Conservation (phyloP, 2,113 vertebrate species). For the Ciconia stormi region DNA sequence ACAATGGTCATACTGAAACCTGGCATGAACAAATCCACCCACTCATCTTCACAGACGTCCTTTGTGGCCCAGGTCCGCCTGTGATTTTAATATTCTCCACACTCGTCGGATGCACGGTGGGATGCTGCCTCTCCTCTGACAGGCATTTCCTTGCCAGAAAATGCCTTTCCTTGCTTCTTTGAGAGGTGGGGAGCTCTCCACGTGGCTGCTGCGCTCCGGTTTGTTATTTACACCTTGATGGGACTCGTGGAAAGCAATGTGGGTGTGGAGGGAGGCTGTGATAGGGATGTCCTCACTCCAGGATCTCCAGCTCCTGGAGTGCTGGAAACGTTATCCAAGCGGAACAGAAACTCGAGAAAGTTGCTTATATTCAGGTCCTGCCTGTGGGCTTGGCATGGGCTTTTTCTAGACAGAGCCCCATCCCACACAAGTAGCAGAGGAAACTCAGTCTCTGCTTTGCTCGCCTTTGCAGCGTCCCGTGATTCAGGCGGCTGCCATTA, state of each 20-base stretch:
- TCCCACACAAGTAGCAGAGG: fast-evolving
- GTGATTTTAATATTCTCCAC: neutral
- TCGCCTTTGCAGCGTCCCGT: neutral
- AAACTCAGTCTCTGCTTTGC: neutral
- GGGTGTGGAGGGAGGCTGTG: neutral
- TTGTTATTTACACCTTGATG: neutral
- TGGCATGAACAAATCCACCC: neutral
- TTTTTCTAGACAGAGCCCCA: neutral
- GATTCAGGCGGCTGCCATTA: neutral
- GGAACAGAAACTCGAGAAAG: neutral
- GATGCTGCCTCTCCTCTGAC: neutral
- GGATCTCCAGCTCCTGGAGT: neutral
- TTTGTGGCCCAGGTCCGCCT: fast-evolving
- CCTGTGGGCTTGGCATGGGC: neutral
- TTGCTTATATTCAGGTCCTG: neutral
- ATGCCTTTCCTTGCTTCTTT: neutral
- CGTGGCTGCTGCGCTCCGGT: fast-evolving
- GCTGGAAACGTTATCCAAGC: neutral
- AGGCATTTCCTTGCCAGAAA: neutral
- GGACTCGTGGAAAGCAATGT: neutral
- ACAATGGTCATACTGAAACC: neutral
- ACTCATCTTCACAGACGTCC: neutral
- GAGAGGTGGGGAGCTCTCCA: neutral
- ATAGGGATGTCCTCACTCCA: neutral
- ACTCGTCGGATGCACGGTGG: fast-evolving